Evolutionary conservation across 2,888 invertebrate genomes (phyloP).

Genomic region (Meliscaeva auricollis): DNA sequence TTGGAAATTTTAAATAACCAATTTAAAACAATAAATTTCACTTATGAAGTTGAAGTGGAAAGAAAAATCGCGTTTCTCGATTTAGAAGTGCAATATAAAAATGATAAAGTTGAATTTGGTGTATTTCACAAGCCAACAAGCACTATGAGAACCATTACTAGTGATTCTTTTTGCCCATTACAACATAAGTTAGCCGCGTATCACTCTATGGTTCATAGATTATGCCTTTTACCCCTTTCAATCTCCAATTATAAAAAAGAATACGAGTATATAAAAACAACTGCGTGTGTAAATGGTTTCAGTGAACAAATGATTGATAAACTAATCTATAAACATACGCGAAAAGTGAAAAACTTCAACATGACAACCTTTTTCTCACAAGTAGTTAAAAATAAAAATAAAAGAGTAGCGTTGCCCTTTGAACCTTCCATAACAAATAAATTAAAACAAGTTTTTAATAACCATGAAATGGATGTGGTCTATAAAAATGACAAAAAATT

Average conservation of each 20-base stretch:
- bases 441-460: not conserved
- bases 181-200: not conserved
- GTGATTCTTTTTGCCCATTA: not conserved
- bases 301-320: not conserved
- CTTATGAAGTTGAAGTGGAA: not conserved
- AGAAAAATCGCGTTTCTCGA: not conserved
- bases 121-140: conserved; percentile 2
- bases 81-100: not conserved
- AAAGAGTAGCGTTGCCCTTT: too few relatives aligned
- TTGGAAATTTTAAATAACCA: conserved; percentile 1
- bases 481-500: not conserved
- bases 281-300: not conserved
- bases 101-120: not conserved
- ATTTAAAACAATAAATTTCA: conserved; percentile 8
- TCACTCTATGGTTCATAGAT: conserved; percentile 1
- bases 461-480: not conserved
- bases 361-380: too few relatives aligned
- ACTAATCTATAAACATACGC: too few relatives aligned
- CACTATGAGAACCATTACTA: not conserved
- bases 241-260: not conserved
- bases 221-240: not conserved
- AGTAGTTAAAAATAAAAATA: too few relatives aligned
- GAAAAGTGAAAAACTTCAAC: too few relatives aligned
- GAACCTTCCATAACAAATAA: not conserved
- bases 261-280: not conserved